phyloP scores from a whole-genome alignment of 2,888 invertebrate species.

The Dioctria linearis region DNA sequence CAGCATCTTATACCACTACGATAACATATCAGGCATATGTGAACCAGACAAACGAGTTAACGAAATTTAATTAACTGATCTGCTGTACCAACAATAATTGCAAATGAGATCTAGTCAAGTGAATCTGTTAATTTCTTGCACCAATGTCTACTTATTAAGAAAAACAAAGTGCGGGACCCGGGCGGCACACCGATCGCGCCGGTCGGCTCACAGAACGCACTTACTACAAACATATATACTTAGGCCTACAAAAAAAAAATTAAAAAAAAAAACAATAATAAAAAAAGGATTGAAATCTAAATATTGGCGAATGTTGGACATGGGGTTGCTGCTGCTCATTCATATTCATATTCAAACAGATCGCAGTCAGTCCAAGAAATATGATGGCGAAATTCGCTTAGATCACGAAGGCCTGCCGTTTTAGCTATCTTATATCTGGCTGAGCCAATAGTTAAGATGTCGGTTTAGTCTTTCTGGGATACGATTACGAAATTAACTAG shows the following conservation, averaged over 20 bases:
- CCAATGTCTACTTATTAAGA: slow-evolving; percentile 48
- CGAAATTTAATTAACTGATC: slow-evolving; percentile 58
- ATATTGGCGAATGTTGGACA: slow-evolving; percentile 51
- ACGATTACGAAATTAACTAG: slow-evolving; percentile 38
- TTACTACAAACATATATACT: background rate
- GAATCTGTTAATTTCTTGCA: slow-evolving; percentile 58
- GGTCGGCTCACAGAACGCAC: background rate
- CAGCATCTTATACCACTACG: slow-evolving; percentile 11
- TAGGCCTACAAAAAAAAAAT: slow-evolving; percentile 17
- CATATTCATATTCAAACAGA: slow-evolving; percentile 55
- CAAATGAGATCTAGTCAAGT: slow-evolving; percentile 56
- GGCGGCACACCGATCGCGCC: background rate
- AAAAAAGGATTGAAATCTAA: slow-evolving; percentile 32
- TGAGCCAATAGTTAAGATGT: background rate
- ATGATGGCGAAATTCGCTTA: slow-evolving; percentile 49
- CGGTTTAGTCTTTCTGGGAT: background rate
- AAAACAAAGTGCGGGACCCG: slow-evolving; percentile 22
- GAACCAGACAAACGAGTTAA: slow-evolving; percentile 49
- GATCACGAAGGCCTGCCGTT: slow-evolving; percentile 38
- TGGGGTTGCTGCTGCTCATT: slow-evolving; percentile 49
- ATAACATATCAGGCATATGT: slow-evolving; percentile 31
- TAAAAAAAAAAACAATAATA: too few relatives aligned
- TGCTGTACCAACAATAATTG: slow-evolving; percentile 56
- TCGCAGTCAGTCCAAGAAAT: slow-evolving; percentile 50
- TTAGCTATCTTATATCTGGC: background rate